These are phyloP conservation scores for Psittacula derbiana DNA, from an alignment of 2,797 vertebrate genomes.

Conservation along the genomic window DNA sequence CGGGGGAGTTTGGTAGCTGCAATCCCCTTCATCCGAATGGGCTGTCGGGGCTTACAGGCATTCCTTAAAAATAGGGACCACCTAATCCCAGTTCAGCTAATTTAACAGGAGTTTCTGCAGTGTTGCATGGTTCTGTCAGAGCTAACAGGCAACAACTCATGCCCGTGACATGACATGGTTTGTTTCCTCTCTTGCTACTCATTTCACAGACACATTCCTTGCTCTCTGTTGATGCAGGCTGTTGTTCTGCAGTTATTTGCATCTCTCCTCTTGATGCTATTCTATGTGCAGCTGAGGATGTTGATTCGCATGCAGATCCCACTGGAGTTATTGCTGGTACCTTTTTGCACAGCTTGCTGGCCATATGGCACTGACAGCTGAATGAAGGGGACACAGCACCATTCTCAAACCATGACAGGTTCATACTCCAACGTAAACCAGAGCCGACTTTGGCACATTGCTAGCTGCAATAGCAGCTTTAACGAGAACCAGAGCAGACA, in stretches of 20 bases:
- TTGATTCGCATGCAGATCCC: accelerated
- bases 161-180: background rate
- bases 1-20: background rate
- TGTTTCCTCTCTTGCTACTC: background rate
- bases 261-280: background rate
- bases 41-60: background rate
- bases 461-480: background rate
- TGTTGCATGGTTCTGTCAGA: background rate
- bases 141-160: background rate
- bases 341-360: background rate
- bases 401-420: background rate
- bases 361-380: background rate
- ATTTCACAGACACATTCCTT: background rate
- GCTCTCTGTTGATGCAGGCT: background rate
- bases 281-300: background rate
- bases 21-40: background rate
- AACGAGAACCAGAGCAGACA: background rate
- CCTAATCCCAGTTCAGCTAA: background rate
- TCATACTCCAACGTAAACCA: background rate
- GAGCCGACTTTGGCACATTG: background rate
- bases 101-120: background rate
- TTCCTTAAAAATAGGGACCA: background rate
- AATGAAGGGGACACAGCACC: accelerated
- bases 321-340: background rate
- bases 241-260: background rate